phyloP scores from a whole-genome alignment of 2,888 invertebrate genomes.

The Sminthurinus aureus region DNA sequence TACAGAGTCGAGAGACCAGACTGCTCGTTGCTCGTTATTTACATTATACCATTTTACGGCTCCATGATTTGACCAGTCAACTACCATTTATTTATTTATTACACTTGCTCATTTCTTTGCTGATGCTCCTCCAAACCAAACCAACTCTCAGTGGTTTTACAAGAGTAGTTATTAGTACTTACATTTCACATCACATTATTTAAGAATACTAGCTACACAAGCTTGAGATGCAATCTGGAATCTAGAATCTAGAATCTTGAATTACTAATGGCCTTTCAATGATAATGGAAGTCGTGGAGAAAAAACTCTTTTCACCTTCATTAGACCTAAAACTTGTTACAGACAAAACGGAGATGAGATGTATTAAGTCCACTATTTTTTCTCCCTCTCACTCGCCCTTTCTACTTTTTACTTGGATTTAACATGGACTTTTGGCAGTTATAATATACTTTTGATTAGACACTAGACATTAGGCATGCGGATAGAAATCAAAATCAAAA shows the following conservation, averaged over 20 bases:
- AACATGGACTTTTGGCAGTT: neutral
- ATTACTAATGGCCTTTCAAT: conserved; percentile 33
- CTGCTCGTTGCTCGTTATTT: neutral
- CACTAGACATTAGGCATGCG: too few relatives aligned
- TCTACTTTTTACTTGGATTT: neutral
- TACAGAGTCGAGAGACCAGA: neutral
- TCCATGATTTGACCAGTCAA: conserved; percentile 5
- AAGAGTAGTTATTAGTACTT: too few relatives aligned
- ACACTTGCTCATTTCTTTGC: conserved; percentile 4
- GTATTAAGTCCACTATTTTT: neutral
- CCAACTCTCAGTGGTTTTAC: too few relatives aligned
- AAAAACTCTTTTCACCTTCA: conserved; percentile 9
- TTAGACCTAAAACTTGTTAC: conserved; percentile 8
- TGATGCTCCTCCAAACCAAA: neutral
- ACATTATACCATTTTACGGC: conserved; percentile 30
- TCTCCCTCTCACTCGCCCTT: neutral
- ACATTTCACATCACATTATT: too few relatives aligned
- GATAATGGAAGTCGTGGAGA: conserved; percentile 25
- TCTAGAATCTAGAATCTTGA: conserved; percentile 35
- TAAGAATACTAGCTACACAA: neutral
- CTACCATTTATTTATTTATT: conserved; percentile 28
- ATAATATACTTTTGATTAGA: neutral
- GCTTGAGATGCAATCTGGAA: neutral
- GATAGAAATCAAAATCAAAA: too few relatives aligned
- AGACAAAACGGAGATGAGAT: neutral